Base-by-base conservation (phyloP, 1,140 invertebrate genomes). In the Ceratosolen solmsi region DNA sequence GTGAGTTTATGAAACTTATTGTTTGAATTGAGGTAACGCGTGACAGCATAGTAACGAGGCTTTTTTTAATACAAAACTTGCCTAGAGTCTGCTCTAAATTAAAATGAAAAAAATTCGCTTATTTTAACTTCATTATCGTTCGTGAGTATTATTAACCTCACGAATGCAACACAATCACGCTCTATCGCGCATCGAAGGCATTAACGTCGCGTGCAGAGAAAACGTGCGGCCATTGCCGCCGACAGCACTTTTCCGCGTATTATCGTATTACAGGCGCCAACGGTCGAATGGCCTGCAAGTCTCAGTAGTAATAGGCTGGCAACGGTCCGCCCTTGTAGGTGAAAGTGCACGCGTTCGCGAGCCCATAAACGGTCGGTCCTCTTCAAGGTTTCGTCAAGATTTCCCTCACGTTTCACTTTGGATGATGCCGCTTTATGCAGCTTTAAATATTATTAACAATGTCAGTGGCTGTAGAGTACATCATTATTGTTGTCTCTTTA, bases 291-390 rank as follows among this genome's bases (percentile, higher is more conserved):
- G 30, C 25, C 41, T 15, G 27, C 58, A 25, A 30, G 41, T 25
- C 4, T 38, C 78, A 73, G 79, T 63, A 74, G 71, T 74, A 74
- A 65, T 27, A 30, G 71, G 22, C 27, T 9, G 38, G 38, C 17
- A 49, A 9, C 41, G 60, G 79, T 80, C 41, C 60, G 72, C 60
- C 79, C 46, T 75, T 36, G 58, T 27, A 25, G 49, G 72, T 70
- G 79, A 81, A 75, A 81, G 79, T 80, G 36, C 51, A 79, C 17
- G 22, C 63, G 27, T 68, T 68, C 49, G 22, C 73, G 54, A 41
- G 30, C 51, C 20, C 51, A 65, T 33, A 17, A 54, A 5, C 63
- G 30, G 9, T 46, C 0, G 33, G 4, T 60, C 38, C 33, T 56
- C 22, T n/a, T 77, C 74, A 77, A 77, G 74, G 38, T 77, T 65